These are phyloP conservation scores for Plotosus lineatus DNA, from an alignment of 2,113 vertebrate species.

Conservation along the genomic window DNA sequence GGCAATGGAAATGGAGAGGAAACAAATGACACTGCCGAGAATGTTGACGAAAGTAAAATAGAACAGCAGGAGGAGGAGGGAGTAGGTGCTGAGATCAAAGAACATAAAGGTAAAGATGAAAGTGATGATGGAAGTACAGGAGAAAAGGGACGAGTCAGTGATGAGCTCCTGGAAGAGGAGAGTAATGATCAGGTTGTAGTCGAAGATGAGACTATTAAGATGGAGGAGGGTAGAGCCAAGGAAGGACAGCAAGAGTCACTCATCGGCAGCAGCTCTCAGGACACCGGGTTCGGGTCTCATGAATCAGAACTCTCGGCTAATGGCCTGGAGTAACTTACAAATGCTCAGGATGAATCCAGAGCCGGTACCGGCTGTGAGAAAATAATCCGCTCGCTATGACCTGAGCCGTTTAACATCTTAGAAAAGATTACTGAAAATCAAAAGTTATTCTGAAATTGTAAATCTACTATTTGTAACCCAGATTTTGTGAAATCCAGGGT, in stretches of 20 bases:
- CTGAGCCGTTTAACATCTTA: not conserved
- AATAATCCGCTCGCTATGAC: not conserved
- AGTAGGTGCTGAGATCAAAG: not conserved
- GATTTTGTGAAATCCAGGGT: not conserved
- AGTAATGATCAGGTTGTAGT: conserved; percentile 5
- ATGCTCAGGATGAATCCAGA: not conserved
- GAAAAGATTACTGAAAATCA: not conserved
- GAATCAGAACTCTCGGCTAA: conserved; percentile 47
- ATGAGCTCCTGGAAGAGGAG: not conserved
- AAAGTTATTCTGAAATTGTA: not conserved
- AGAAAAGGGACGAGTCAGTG: conserved; percentile 5
- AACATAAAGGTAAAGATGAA: conserved; percentile 12
- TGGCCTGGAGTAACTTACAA: conserved; percentile 35
- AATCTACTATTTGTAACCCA: not conserved
- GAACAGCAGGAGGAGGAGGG: conserved; percentile 15
- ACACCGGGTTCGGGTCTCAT: conserved; percentile 72
- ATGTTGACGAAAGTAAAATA: conserved; percentile 6
- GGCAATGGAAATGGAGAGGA: not conserved
- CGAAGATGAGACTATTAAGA: conserved; percentile 31
- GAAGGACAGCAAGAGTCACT: conserved; percentile 58
- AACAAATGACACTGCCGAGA: not conserved
- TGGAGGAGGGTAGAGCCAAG: conserved; percentile 64
- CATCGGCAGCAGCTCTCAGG: conserved; percentile 68
- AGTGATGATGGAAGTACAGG: conserved; percentile 22
- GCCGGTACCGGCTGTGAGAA: not conserved